Conservation (phyloP, 2,113 vertebrate genomes). For the Burhinus bistriatus region DNA sequence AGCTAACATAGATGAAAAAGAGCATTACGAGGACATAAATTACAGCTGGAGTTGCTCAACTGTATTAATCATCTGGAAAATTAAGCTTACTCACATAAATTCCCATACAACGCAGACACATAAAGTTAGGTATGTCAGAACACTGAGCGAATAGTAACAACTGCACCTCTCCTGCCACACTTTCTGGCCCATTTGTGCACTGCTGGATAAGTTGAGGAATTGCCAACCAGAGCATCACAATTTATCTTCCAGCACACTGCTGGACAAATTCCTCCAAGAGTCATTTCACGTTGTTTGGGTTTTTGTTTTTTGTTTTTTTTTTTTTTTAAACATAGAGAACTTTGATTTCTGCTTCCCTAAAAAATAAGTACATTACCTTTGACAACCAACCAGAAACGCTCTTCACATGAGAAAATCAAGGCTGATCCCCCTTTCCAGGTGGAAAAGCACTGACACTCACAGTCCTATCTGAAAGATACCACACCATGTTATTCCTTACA, state of each 20-base stretch:
- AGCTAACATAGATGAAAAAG: not conserved
- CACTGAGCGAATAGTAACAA: accelerated
- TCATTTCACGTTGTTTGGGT: too few species aligned
- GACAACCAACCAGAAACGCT: not conserved
- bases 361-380: accelerated
- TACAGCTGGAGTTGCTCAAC: not conserved
- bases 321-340: not conserved
- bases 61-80: not conserved
- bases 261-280: not conserved
- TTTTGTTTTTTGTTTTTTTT: too few species aligned
- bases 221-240: not conserved
- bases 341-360: not conserved
- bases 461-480: accelerated
- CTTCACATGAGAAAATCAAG: not conserved
- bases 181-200: not conserved
- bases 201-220: not conserved
- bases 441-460: not conserved
- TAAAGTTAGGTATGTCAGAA: too few species aligned
- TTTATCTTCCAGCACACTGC: not conserved
- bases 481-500: accelerated
- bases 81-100: not conserved
- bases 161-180: too few species aligned
- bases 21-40: not conserved
- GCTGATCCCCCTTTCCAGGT: not conserved
- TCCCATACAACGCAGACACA: accelerated